These are phyloP conservation scores for Netelia melanura DNA, from an alignment of 2,888 invertebrate genomes.

Conservation along the genomic window DNA sequence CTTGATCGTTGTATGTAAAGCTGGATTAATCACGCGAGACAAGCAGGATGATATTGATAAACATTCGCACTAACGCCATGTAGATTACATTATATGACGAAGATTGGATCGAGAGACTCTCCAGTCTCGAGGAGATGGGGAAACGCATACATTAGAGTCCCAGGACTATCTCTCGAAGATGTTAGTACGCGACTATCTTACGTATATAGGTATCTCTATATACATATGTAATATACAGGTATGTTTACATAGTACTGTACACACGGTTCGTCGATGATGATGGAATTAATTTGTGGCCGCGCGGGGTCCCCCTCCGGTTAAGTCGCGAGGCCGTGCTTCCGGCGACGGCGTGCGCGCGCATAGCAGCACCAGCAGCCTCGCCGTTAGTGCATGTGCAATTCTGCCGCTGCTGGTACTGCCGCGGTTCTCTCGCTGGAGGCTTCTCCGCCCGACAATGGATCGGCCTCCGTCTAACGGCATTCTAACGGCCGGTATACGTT, in stretches of 20 bases:
- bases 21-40: conserved; percentile 20
- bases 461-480: conserved; percentile 81
- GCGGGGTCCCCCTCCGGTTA: conserved; percentile 59
- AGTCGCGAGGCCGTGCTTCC: conserved; percentile 69
- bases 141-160: conserved; percentile 24
- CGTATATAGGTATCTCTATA: background rate
- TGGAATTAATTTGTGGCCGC: conserved; percentile 64
- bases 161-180: conserved; percentile 20
- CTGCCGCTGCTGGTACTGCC: conserved; percentile 47
- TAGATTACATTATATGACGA: conserved; percentile 31
- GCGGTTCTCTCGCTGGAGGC: conserved; percentile 54
- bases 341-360: conserved; percentile 55
- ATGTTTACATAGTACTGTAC: conserved; percentile 37
- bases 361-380: conserved; percentile 53
- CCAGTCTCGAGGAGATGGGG: conserved; percentile 10
- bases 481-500: conserved; percentile 78
- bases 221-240: conserved; percentile 9
- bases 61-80: conserved; percentile 24
- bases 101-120: conserved; percentile 25
- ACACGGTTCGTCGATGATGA: conserved; percentile 67
- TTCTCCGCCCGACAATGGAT: conserved; percentile 79
- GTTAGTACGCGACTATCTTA: conserved; percentile 9
- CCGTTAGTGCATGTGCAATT: conserved; percentile 64
- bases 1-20: background rate
- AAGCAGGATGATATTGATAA: conserved; percentile 18